Conservation (phyloP, 2,113 vertebrate genomes). For the Ascaphus truei region DNA sequence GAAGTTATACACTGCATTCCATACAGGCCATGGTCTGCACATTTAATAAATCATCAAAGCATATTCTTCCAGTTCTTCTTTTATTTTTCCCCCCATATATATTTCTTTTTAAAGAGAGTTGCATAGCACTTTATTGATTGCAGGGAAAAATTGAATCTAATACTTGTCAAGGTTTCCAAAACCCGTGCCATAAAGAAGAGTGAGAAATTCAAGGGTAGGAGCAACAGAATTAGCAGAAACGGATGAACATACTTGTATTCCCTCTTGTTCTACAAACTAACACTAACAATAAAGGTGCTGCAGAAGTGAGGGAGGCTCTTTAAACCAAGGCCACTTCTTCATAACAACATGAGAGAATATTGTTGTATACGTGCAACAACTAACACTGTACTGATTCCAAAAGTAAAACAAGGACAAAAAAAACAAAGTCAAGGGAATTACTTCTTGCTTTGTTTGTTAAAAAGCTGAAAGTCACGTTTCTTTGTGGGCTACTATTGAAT, state of each 20-base stretch:
- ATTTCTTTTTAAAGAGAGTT: constrained; percentile 40
- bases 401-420: neutral
- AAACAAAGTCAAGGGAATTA: constrained; percentile 28
- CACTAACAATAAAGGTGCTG: constrained; percentile 43
- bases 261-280: constrained; percentile 30
- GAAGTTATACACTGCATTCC: constrained; percentile 32
- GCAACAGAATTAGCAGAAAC: constrained; percentile 46
- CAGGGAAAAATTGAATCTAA: constrained; percentile 49
- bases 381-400: constrained; percentile 20
- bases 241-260: constrained; percentile 48
- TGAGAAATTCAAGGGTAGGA: constrained; percentile 34
- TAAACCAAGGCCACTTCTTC: constrained; percentile 43
- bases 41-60: constrained; percentile 53
- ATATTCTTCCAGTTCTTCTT: too few relatives aligned
- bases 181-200: constrained; percentile 41
- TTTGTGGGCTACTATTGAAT: neutral
- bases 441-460: constrained; percentile 8
- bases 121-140: constrained; percentile 45
- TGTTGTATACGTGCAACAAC: neutral
- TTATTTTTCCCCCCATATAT: constrained; percentile 18
- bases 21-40: constrained; percentile 7
- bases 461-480: neutral
- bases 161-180: constrained; percentile 40
- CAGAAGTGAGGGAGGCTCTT: constrained; percentile 37
- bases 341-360: constrained; percentile 31